Evolutionary conservation across 2,113 vertebrate species (phyloP).

Genomic region (Charadrius vociferus): DNA sequence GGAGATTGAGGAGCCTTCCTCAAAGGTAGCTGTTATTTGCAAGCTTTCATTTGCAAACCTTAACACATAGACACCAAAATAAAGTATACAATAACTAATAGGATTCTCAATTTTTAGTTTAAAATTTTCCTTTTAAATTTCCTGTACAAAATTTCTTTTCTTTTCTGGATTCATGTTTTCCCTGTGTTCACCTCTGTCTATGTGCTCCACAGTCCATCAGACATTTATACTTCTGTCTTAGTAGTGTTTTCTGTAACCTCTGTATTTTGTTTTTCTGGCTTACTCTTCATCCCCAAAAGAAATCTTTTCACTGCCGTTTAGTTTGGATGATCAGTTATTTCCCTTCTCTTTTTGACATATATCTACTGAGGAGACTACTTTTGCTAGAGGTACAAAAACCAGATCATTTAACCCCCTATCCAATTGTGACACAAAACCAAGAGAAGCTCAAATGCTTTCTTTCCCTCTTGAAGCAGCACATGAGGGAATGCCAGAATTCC

Average conservation of each 20-base stretch:
- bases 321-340: neutral
- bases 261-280: neutral
- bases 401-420: neutral
- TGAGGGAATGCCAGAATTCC: neutral
- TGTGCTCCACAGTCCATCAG: neutral
- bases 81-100: neutral
- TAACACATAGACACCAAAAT: neutral
- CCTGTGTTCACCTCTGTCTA: neutral
- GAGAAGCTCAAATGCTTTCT: accelerated
- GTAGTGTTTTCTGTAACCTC: neutral
- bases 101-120: neutral
- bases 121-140: neutral
- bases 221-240: neutral
- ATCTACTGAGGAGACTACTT: neutral
- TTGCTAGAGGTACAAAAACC: neutral
- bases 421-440: neutral
- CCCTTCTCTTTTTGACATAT: neutral
- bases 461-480: neutral
- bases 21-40: neutral
- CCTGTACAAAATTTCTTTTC: neutral
- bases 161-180: neutral
- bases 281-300: neutral
- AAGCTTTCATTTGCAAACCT: neutral
- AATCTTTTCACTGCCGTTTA: neutral
- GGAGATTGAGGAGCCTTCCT: neutral